Evolutionary conservation across 2,113 vertebrate genomes (phyloP), one percentile per base, ranked within the genome.

Genomic region (Cariama cristata): DNA sequence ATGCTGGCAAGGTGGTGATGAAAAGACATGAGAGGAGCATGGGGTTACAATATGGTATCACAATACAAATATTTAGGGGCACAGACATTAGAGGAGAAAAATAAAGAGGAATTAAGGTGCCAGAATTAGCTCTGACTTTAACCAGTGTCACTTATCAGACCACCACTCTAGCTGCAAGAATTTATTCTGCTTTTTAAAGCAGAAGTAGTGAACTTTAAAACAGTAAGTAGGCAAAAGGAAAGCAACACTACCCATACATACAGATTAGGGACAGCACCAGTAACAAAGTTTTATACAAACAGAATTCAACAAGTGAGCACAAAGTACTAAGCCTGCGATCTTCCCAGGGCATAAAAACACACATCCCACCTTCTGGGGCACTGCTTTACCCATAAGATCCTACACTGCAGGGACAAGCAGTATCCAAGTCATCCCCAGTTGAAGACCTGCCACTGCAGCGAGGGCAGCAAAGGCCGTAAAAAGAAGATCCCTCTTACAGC

Each of bases 21-120:
- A 28, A 38, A 89, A 60, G 26, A 1, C 2, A 11, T 6, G 20
- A 30, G 44, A 52, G 13, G 14, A 72, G 23, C 15, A 1, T 0
- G 1, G 27, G 18, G 60, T 35, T 76, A 20, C 30, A 35, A 4
- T 22, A 30, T 1, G 12, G 24, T 20, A 64, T 4, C 35, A 9
- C 30, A 12, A 4, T 2, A 44, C 14, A 33, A 55, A 33, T 52
- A 15, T 42, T 83, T n/a, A 88, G 28, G 5, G 38, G 16, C 0
- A 2, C 21, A 35, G 28, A 4, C 5, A 22, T 9, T 2, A 45
- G 28, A 56, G 28, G 4, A 40, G 19, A 77, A 32, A 52, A 60
- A 64, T 8, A 35, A 75, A n/a, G 20, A 30, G 26, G 23, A 79
- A 79, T 62, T 79, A 27, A 40, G 32, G n/a, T n/a, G 49, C 20